Evolutionary conservation across 2,888 invertebrate genomes (phyloP).

Genomic region (Lordiphosa andalusiaca): DNA sequence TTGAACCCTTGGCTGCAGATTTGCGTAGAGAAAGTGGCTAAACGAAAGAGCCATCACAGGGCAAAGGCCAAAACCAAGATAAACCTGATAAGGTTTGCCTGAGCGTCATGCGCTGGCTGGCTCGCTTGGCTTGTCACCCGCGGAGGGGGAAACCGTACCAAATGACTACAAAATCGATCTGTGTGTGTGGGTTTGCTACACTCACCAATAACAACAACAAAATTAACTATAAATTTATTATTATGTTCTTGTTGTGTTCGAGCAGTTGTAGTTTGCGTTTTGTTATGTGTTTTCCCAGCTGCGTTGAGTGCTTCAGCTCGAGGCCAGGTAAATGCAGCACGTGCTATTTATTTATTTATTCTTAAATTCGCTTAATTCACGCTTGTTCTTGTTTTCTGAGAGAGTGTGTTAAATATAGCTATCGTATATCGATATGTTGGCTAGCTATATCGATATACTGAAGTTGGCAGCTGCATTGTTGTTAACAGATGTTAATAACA

Average conservation of each 20-base stretch:
- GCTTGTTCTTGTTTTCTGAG: conserved; percentile 10
- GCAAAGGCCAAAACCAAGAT: conserved; percentile 11
- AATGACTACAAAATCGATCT: conserved; percentile 4
- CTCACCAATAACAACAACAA: conserved; percentile 1
- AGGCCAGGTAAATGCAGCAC: conserved; percentile 8
- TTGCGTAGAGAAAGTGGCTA: conserved; percentile 7
- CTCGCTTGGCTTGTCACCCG: not conserved
- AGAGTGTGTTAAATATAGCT: not conserved
- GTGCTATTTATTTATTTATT: conserved; percentile 11
- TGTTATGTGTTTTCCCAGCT: conserved; percentile 22
- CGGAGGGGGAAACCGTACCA: too few relatives aligned
- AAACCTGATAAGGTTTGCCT: conserved; percentile 10
- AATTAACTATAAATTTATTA: conserved; percentile 1
- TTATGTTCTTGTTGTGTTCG: conserved; percentile 5
- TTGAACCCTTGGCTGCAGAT: not conserved
- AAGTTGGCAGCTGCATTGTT: too few relatives aligned
- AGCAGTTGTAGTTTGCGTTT: too few relatives aligned
- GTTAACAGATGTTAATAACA: too few relatives aligned
- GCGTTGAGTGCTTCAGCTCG: conserved; percentile 10
- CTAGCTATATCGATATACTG: too few relatives aligned
- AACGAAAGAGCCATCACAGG: not conserved
- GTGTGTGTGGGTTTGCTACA: not conserved
- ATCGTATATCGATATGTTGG: too few relatives aligned
- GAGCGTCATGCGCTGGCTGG: conserved; percentile 3
- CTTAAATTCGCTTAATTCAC: conserved; percentile 9